A percentile compares a stretch with the other conserved stretches of the same genome.
Evolutionary conservation across 2,797 vertebrate species (phyloP).

Genomic region (Leptatherina wallacei): DNA sequence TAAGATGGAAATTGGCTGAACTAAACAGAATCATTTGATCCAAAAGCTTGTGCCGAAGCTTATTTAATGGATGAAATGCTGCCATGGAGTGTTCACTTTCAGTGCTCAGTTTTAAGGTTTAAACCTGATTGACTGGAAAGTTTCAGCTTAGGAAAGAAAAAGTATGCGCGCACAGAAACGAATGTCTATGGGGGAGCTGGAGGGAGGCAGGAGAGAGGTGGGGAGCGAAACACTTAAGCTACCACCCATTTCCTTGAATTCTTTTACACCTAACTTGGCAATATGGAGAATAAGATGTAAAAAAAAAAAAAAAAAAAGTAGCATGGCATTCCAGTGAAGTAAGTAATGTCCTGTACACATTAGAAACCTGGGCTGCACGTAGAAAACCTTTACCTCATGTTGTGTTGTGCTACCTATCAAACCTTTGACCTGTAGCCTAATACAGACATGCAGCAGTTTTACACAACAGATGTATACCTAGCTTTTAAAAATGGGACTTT

Average conservation of each 20-base stretch:
- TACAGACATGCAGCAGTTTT: slow-evolving; percentile 7
- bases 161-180: slow-evolving; percentile 11
- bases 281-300: slow-evolving; percentile 40
- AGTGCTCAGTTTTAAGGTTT: slow-evolving; percentile 25
- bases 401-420: slow-evolving; percentile 20
- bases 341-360: slow-evolving; percentile 62
- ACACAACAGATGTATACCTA: slow-evolving; percentile 11
- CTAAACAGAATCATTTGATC: slow-evolving; percentile 54
- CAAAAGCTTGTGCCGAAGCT: slow-evolving; percentile 22
- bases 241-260: slow-evolving; percentile 81
- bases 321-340: slow-evolving; percentile 61
- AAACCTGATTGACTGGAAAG: slow-evolving; percentile 24
- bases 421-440: slow-evolving; percentile 5
- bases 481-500: neutral
- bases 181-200: slow-evolving; percentile 1
- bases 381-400: slow-evolving; percentile 21
- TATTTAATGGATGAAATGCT: slow-evolving; percentile 32
- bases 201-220: neutral
- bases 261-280: slow-evolving; percentile 62
- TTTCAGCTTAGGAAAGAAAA: slow-evolving; percentile 6
- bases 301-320: slow-evolving; percentile 12
- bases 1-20: slow-evolving; percentile 60
- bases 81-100: slow-evolving; percentile 19
- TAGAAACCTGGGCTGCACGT: slow-evolving; percentile 40
- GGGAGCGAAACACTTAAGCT: slow-evolving; percentile 38